Evolutionary conservation across 1,140 invertebrate species (phyloP), one percentile per base, ranked within the genome.

Genomic region (Stegodyphus mimosarum): DNA sequence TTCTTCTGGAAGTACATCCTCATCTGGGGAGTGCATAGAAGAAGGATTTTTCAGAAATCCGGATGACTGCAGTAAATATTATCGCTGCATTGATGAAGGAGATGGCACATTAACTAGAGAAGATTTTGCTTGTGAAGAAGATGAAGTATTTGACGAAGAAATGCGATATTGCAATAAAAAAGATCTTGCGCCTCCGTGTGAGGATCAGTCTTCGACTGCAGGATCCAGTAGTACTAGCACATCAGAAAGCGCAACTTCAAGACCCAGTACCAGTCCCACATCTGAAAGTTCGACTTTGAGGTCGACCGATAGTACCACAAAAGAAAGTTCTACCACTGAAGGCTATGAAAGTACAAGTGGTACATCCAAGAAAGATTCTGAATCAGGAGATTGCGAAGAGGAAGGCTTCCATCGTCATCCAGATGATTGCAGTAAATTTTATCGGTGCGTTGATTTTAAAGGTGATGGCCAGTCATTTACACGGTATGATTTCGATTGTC

Each of bases 381-480:
- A 33, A 3, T 67, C 64, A 5, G 75, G 74, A 17, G 83, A 90
- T 11, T 94, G 93, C 87, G 88, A 87, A 10, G 83, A 91, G 75
- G 92, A 92, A 88, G 95, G 94, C 51, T 95, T 93, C 88, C 94
- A 92, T 88, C 92, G 93, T 7, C 90, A 94, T 90, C 92, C 92
- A 50, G 90, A 91, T n/a, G 90, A 93, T 64, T 95, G 95, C 89
- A 92, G 76, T 69, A 86, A 87, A 81, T 89, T 89, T 77, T 88
- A 88, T 64, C 83, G 88, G 48, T 95, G 94, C 89, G 94, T 95
- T n/a, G 91, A 92, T 86, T 91, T 90, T 88, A 88, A 93, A 87
- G 93, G 92, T 2, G 90, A 93, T 83, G 87, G 87, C 6, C 55
- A 83, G 53, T 83, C 92, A 50, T 93, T 92, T 87, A 92, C 75